Percentiles rank a stretch among this genome's conserved stretches.
Evolutionary conservation across 2,888 invertebrate species (phyloP).

Genomic region (Macrophya alboannulata): DNA sequence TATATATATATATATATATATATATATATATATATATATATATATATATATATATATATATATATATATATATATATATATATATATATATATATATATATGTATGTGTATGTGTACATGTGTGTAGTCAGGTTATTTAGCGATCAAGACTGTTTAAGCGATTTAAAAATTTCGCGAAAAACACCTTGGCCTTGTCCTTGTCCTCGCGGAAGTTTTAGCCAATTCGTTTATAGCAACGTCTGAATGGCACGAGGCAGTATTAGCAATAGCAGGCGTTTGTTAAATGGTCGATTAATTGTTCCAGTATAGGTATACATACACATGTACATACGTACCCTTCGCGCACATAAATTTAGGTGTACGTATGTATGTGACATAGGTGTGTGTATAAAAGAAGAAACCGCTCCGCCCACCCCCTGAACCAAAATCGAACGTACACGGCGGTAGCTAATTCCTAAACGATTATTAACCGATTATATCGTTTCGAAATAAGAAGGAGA

Average conservation of each 20-base stretch:
- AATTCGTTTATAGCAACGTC: background rate
- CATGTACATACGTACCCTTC: background rate
- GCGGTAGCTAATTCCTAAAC: background rate
- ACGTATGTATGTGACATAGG: background rate
- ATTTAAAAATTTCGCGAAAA: background rate
- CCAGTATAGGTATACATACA: background rate
- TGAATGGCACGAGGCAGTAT: conserved; percentile 27
- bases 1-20: background rate
- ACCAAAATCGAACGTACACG: background rate
- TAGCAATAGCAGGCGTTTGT: background rate
- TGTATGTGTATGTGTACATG: background rate
- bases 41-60: background rate
- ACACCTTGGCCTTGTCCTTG: conserved; percentile 30
- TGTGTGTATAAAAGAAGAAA: background rate
- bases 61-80: background rate
- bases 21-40: background rate
- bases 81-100: background rate
- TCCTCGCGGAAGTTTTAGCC: conserved; percentile 31
- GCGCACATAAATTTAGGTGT: background rate
- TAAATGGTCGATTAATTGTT: conserved; percentile 23
- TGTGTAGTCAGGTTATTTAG: too few relatives aligned
- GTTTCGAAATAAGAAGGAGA: background rate
- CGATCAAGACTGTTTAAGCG: background rate
- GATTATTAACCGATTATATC: background rate
- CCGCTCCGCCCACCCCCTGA: background rate